phyloP scores from a whole-genome alignment of 1,140 invertebrate species.

The Bombus polaris region DNA sequence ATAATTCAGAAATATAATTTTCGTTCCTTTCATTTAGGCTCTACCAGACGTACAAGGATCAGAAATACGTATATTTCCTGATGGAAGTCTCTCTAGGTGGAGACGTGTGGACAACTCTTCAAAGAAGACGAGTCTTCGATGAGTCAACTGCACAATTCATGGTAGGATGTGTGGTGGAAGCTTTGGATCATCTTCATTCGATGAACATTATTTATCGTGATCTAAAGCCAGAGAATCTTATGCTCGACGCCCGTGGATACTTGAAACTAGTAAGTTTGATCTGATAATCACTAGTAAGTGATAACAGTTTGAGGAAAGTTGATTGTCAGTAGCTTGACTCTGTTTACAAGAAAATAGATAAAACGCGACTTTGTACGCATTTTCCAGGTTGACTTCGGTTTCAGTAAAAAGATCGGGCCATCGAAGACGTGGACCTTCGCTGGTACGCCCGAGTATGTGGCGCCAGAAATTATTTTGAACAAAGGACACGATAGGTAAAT shows the following conservation, averaged over 20 bases:
- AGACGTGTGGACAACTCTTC: conserved; percentile 97
- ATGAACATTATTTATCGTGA: conserved; percentile 96
- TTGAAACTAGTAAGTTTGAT: conserved; percentile 90
- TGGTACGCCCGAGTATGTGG: conserved; percentile 95
- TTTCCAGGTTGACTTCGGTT: conserved; percentile 96
- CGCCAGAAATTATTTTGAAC: conserved; percentile 97
- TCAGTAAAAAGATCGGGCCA: conserved; percentile 93
- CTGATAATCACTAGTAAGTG: neutral
- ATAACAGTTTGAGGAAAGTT: neutral
- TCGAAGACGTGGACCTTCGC: conserved; percentile 99
- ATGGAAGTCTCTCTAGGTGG: conserved; percentile 98
- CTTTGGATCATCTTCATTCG: conserved; percentile 94
- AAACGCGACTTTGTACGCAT: neutral
- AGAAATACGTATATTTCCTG: conserved; percentile 97
- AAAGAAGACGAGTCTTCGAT: conserved; percentile 90
- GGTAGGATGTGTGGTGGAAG: conserved; percentile 95
- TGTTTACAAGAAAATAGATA: too few relatives aligned
- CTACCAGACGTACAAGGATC: conserved; percentile 96
- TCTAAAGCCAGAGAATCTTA: conserved; percentile 97
- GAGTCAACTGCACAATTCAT: conserved; percentile 94
- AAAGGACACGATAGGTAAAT: conserved; percentile 90
- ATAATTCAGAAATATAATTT: neutral
- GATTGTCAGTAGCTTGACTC: neutral
- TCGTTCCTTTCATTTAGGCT: conserved; percentile 84
- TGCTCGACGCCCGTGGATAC: conserved; percentile 93